Base-by-base conservation (phyloP, 2,113 vertebrate genomes). In the Hypocryptadius cinnamomeus region DNA sequence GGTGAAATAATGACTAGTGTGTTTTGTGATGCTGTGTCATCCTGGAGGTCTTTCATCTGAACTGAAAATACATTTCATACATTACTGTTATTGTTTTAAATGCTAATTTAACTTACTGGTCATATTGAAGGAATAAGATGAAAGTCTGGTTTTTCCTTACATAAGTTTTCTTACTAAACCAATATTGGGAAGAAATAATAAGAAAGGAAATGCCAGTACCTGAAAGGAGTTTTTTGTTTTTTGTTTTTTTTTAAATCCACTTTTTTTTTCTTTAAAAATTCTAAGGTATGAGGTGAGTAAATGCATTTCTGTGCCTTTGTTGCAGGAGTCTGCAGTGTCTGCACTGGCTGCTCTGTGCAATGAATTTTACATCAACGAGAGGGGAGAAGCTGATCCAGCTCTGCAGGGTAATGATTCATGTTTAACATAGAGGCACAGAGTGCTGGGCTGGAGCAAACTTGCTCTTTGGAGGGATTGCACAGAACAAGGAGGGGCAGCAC, bases 281-380 rank as follows among this genome's bases (percentile, higher is more conserved):
- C 8, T 20, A 28, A 28, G 23, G 24, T 15, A 2, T 24, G 44
- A 63, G 15, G 17, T 63, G 54, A 83, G 9, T 39, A 44, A 57
- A 39, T 53, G 6, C 4, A 33, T 39, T 18, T 57, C 6, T 71
- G 50, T 93, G 53, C 27, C 14, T 93, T 45, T 65, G 35, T 95
- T 97, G 65, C 86, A 99, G 99, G 98, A 97, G 39, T 94, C 97
- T 5, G 98, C 98, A 2, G 97, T 99, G 8, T 95, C 97, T 3
- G 99, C 99, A 0, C 96, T 99, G 88, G 97, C 98, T 1, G 98
- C 98, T 0, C 95, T 99, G 89, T 99, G 98, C 96, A 96, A 97
- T 56, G 98, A 98, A 74, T 99, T 98, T 94, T 99, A 99, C 92
- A 91, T 95, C 96, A 71, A 37, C 13, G 95, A 96, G 40, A 79